A percentile compares a stretch with the other conserved stretches of the same genome.
Conservation (phyloP, 2,888 invertebrate species). For the Mesoligia furuncula region DNA sequence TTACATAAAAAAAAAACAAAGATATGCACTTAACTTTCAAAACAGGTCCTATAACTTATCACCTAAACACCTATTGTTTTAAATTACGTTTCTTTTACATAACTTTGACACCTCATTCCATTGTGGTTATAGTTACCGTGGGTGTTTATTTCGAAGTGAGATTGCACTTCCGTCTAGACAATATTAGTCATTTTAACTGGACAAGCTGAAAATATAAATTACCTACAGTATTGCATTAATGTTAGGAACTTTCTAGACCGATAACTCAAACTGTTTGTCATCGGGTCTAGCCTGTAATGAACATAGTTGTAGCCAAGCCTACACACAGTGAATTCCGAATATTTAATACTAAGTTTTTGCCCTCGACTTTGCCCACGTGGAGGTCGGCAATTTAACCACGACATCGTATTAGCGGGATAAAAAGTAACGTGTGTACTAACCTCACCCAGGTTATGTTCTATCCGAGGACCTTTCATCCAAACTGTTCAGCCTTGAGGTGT, state of each 20-base stretch:
- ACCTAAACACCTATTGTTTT: slow-evolving; percentile 39
- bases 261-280: neutral
- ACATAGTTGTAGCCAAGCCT: neutral
- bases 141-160: slow-evolving; percentile 23
- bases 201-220: slow-evolving; percentile 12
- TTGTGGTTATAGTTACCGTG: slow-evolving; percentile 38
- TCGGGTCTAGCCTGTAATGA: neutral
- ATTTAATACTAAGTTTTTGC: neutral
- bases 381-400: neutral
- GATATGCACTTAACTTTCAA: slow-evolving; percentile 25
- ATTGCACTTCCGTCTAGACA: slow-evolving; percentile 40
- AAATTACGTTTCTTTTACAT: slow-evolving; percentile 30
- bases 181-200: slow-evolving; percentile 32
- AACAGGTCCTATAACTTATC: slow-evolving; percentile 2
- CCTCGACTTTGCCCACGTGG: neutral
- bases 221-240: slow-evolving; percentile 4
- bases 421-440: neutral
- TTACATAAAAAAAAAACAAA: neutral
- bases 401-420: neutral
- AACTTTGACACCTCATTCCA: slow-evolving; percentile 18
- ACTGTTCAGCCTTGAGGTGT: neutral
- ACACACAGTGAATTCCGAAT: neutral
- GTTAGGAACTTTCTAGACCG: slow-evolving; percentile 3
- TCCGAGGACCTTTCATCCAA: neutral
- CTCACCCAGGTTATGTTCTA: neutral